Base-by-base conservation (phyloP, 1,140 invertebrate species). In the Ditylenchus dipsaci region DNA sequence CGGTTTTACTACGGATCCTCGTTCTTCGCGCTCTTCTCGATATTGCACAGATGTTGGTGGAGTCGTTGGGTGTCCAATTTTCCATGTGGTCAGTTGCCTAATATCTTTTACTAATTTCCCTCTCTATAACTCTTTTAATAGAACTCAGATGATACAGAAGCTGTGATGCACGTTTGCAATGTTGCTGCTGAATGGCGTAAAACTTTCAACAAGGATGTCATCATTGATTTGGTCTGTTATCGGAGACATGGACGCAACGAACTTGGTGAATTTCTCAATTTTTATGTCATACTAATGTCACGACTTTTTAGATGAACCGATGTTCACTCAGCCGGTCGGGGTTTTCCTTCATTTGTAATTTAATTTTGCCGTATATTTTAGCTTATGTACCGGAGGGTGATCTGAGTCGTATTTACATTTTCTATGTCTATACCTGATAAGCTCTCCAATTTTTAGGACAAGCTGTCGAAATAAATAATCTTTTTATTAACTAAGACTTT, bases 21-120 rank as follows among this genome's bases (percentile, higher is more conserved):
- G 95, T 72, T 89, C 91, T 82, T 93, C 93, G 0, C 87, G 95
- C 71, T 98, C 95, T 0, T 97, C 95, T 0, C 92, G 95, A 0
- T 99, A 98, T 83, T 98, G 95, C 84, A 98, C 95, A 72, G 96
- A 99, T 86, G 95, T 98, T 45, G 96, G 94, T 26, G 89, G 95
- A 76, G 95, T 98, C 33, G 93, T 98, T 1, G 97, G 97, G 83
- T 94, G 94, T 26, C 96, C 95, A 0, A 98, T 99, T 76, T 97
- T 99, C 89, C 96, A 99, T 83, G 96, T 99, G 0, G 49, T 53
- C 3, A 53, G 49, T 19, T 38, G 33, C n/a, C n/a, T n/a, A n/a
- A n/a, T n/a, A n/a, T n/a, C n/a, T n/a, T n/a, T n/a, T n/a, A n/a
- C 33, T 38, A 5, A 11, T 5, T 38, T 38, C 11, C 11, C 11